Base-by-base conservation (phyloP, 2,888 invertebrate genomes). In the Lasioglossum morio region DNA sequence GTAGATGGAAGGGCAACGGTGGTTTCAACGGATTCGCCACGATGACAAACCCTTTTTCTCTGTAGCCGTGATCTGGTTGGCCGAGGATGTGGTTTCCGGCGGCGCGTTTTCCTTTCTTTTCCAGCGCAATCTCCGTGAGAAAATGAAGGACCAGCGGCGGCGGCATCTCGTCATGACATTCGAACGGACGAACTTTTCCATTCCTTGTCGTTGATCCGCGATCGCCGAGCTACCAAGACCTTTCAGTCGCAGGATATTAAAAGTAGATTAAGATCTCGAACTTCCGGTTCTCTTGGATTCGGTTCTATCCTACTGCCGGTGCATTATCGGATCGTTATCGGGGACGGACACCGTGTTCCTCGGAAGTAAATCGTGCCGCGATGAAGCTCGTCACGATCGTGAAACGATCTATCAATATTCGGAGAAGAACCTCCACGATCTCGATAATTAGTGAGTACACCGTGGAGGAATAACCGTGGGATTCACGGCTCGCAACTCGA, bases 231-330 rank as follows among this genome's bases (percentile, higher is more conserved):
- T 57, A 60, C 80, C 53, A 66, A 43, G 77, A 87, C 81, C 89
- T 87, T 88, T 88, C 90, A 89, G 88, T 87, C 81, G 88, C 92
- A 92, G 92, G 92, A 92, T 92, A 92, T 92, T 92, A 92, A 92
- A 91, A 89, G 87, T 88, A 91, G 92, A 92, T 92, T 92, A 91
- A 84, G 88, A 91, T 92, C 91, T 84, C 82, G 48, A 85, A 81
- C 82, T 83, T 90, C 82, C 82, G 84, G 74, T 70, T n/a, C n/a
- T n/a, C 81, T 48, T 75, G 66, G 77, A 84, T 82, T 84, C 66
- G 81, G 63, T 69, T 76, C 80, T 19, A 30, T 8, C 37, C 77
- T 40, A 48, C 14, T n/a, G 69, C 5, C 27, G 78, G 43, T 46
- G 77, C 79, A 77, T 86, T 81, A 81, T 37, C 63, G 74, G 70